Base-by-base conservation (phyloP, 1,140 invertebrate species). In the Eufriesea mexicana region DNA sequence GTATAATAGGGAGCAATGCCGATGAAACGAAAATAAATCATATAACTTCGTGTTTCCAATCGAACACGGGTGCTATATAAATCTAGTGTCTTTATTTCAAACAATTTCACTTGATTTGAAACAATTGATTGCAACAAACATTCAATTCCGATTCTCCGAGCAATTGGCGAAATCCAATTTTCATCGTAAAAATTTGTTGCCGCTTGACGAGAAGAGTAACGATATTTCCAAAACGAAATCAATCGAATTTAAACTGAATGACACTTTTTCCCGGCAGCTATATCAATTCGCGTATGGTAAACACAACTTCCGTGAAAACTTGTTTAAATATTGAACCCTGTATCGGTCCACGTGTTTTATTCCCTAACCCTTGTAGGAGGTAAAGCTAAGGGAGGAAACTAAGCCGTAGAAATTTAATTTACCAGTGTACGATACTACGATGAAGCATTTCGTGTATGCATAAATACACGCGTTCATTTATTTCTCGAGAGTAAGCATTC, bases 81-180 rank as follows among this genome's bases (percentile, higher is more conserved):
- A 57, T n/a, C 12, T 47, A n/a, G 28, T 28, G 12, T 49, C 18
- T 35, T 64, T 28, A 28, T 42, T 54, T 23, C 25, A 5, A 64
- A 23, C 54, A 20, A 20, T 55, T n/a, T 61, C n/a, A 16, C 20
- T 45, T 68, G 28, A 42, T 45, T 47, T 25, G 9, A 14, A 45
- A 14, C 75, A 42, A 77, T 47, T 67, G 23, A 77, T 67, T 77
- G 25, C 18, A 45, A 68, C 76, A 78, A 78, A 68, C 66, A 70
- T 78, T 70, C 54, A 70, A 68, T 57, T 70, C 28, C 51, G 45
- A 54, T 57, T 47, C 18, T 10, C 35, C 10, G 12, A 28, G 16
- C 51, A 55, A 54, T 68, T 68, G n/a, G n/a, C 23, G 76, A 68
- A 70, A 55, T 42, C 18, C 35, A 20, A 55, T 70, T 70, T n/a